phyloP scores from a whole-genome alignment of 2,888 invertebrate genomes.

The Drosophila emarginata region DNA sequence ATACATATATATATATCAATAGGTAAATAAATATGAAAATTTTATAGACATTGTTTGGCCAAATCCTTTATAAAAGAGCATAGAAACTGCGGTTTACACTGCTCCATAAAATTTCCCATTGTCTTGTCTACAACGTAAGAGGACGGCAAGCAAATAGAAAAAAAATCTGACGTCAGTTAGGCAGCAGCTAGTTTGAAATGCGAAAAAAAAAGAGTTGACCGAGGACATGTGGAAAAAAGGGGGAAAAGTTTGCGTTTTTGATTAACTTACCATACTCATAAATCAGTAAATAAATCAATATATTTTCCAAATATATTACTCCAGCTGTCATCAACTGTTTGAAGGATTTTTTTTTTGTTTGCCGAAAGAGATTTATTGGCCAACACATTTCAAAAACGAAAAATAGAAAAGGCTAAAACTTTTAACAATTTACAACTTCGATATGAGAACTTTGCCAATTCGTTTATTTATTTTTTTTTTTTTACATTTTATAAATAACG shows the following conservation, averaged over 20 bases:
- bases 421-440: not conserved
- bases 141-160: not conserved
- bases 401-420: not conserved
- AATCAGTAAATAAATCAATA: conserved; percentile 6
- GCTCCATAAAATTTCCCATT: not conserved
- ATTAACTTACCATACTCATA: conserved; percentile 7
- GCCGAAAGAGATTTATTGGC: conserved; percentile 1
- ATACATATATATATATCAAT: no score
- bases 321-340: conserved; percentile 5
- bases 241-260: conserved; percentile 1
- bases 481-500: not conserved
- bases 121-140: not conserved
- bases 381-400: not conserved
- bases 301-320: conserved; percentile 5
- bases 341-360: not conserved
- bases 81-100: not conserved
- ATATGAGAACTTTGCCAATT: not conserved
- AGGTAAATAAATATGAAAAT: no score
- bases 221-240: not conserved
- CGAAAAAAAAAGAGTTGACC: not conserved
- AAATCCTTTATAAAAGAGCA: no score
- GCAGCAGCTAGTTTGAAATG: not conserved
- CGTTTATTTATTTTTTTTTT: not conserved
- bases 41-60: no score
- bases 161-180: conserved; percentile 5